These are phyloP conservation scores for Lacanobia oleracea DNA, from an alignment of 2,888 invertebrate species.

Conservation along the genomic window DNA sequence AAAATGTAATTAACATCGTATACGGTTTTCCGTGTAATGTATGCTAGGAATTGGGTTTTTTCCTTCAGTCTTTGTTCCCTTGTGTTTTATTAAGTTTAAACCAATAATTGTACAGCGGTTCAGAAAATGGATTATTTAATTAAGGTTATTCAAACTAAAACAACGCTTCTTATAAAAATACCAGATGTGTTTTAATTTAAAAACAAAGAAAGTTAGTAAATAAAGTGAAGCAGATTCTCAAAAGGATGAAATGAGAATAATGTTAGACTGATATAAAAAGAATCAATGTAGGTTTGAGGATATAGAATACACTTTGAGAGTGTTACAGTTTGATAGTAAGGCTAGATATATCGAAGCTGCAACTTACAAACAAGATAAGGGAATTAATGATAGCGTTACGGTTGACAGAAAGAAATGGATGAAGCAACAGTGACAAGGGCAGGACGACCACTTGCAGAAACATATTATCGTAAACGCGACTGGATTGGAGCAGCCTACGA, in stretches of 20 bases:
- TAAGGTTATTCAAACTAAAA: not conserved
- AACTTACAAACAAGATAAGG: not conserved
- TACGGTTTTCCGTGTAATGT: conserved; percentile 36
- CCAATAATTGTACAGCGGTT: conserved; percentile 18
- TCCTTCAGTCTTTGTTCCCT: conserved; percentile 39
- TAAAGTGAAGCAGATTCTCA: not conserved
- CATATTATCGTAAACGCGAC: too few species aligned
- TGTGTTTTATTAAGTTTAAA: conserved; percentile 17
- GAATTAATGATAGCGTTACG: not conserved
- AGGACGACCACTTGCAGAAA: not conserved
- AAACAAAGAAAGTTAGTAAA: not conserved
- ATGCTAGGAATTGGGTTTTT: conserved; percentile 41
- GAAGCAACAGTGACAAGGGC: not conserved
- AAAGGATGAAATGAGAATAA: not conserved
- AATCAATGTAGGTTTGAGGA: not conserved
- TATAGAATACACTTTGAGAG: not conserved
- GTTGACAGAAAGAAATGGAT: not conserved
- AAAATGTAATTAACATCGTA: conserved; percentile 53
- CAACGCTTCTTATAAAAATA: not conserved
- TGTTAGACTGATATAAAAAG: not conserved
- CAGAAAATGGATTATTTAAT: conserved; percentile 11
- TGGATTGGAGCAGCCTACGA: too few species aligned
- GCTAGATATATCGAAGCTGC: not conserved
- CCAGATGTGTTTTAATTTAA: not conserved
- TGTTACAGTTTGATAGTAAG: not conserved